Evolutionary conservation across 2,797 vertebrate species (phyloP).

Genomic region (Xiphophorus birchmanni): DNA sequence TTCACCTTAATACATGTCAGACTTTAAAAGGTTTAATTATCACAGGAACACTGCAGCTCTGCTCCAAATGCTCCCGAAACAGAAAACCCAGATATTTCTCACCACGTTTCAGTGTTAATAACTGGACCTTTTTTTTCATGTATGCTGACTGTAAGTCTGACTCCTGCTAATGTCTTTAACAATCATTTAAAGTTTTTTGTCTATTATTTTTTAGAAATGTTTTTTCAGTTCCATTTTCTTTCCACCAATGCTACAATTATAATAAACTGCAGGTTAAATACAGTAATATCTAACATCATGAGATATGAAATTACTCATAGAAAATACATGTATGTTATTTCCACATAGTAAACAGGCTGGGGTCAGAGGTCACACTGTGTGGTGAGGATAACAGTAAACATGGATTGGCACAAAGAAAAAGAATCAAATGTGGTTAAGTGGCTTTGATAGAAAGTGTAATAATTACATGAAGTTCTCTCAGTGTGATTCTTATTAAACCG

Average conservation of each 20-base stretch:
- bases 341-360: neutral
- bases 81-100: conserved; percentile 2
- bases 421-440: neutral
- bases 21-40: neutral
- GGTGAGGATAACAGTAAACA: neutral
- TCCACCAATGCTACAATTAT: neutral
- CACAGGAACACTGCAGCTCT: neutral
- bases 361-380: neutral
- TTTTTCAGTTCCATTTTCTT: neutral
- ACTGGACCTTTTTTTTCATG: neutral
- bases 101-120: neutral
- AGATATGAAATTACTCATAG: neutral
- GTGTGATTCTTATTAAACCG: neutral
- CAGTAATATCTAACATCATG: neutral
- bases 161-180: neutral
- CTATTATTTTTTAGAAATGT: neutral
- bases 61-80: neutral
- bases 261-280: neutral
- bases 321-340: neutral
- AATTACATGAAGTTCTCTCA: neutral
- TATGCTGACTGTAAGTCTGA: neutral
- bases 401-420: neutral
- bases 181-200: neutral
- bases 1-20: neutral
- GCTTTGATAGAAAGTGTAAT: neutral